Conservation (phyloP, 2,797 vertebrate genomes). For the Etheostoma nigrum region DNA sequence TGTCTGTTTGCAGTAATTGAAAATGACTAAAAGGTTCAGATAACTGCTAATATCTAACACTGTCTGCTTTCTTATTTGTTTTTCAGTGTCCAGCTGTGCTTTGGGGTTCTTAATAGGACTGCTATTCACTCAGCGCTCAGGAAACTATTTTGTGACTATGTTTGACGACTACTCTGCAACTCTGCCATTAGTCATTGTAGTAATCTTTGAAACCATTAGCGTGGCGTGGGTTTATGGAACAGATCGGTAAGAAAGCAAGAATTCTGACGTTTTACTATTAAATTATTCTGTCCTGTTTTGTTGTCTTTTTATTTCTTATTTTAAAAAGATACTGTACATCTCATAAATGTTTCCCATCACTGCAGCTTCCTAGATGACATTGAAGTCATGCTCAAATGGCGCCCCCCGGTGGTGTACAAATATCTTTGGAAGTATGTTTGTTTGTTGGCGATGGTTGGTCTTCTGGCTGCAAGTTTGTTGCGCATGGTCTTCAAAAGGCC, state of each 20-base stretch:
- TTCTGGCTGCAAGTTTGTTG: conserved; percentile 82
- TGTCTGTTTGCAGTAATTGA: neutral
- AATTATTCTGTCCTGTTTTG: neutral
- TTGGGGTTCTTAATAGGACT: conserved; percentile 87
- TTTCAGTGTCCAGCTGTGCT: conserved; percentile 83
- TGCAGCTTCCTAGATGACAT: conserved; percentile 88
- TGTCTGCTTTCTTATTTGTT: conserved; percentile 14
- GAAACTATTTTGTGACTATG: conserved; percentile 89
- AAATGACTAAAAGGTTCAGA: neutral
- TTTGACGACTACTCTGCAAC: conserved; percentile 89
- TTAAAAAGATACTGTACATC: neutral
- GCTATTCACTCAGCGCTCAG: conserved; percentile 86
- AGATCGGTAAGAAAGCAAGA: conserved; percentile 83
- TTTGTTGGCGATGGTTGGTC: conserved; percentile 82
- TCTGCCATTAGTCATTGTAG: conserved; percentile 84
- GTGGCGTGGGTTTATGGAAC: conserved; percentile 89
- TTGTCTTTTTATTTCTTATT: neutral
- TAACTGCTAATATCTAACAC: conserved; percentile 3
- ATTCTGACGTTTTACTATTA: neutral
- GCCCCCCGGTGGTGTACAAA: conserved; percentile 84
- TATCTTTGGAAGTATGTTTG: conserved; percentile 89
- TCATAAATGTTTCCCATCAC: neutral
- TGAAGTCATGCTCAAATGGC: conserved; percentile 83
- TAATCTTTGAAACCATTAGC: conserved; percentile 86
- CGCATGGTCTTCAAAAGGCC: conserved; percentile 79